Percentiles rank a stretch among this genome's conserved stretches.
Conservation (phyloP, 2,113 vertebrate species). For the Elaphurus davidianus region DNA sequence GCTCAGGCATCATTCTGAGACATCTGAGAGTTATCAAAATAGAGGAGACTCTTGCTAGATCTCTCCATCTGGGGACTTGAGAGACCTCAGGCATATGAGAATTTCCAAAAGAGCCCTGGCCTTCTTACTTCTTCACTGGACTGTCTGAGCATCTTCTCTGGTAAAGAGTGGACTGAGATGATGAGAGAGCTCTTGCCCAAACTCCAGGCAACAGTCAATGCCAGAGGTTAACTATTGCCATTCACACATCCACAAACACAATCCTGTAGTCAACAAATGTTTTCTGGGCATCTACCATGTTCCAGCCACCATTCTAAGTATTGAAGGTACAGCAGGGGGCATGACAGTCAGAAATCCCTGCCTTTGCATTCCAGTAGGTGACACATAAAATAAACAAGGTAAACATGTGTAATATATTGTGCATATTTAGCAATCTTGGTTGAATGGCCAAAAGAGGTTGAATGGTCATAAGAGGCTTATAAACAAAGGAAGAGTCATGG, state of each 20-base stretch:
- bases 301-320: not conserved
- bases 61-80: not conserved
- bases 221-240: not conserved
- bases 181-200: not conserved
- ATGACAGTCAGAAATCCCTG: not conserved
- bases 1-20: not conserved
- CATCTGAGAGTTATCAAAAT: not conserved
- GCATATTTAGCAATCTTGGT: not conserved
- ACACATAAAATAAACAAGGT: not conserved
- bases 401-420: not conserved
- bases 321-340: not conserved
- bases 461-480: not conserved
- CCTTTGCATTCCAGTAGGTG: not conserved
- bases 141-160: not conserved
- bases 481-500: not conserved
- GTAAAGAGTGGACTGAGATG: not conserved
- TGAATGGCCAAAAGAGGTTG: too few species aligned
- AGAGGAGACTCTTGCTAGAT: not conserved
- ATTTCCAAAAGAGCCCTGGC: not conserved
- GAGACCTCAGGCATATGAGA: not conserved
- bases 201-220: not conserved
- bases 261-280: not conserved
- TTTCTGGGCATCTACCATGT: not conserved
- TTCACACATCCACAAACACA: not conserved
- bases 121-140: not conserved